These are phyloP conservation scores for Leptinotarsa tumamoca DNA, from an alignment of 2,888 invertebrate genomes.

Conservation along the genomic window DNA sequence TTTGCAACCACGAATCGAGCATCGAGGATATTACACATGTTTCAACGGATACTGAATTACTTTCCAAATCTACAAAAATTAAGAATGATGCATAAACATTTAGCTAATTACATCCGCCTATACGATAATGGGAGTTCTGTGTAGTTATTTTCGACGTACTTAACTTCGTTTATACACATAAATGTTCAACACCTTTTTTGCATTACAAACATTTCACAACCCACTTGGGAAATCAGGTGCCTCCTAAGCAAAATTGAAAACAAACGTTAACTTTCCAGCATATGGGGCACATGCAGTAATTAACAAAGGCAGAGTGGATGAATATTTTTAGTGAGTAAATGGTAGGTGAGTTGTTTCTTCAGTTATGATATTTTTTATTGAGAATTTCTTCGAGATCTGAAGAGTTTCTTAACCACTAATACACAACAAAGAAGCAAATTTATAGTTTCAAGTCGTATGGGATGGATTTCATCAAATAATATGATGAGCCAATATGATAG, in stretches of 20 bases:
- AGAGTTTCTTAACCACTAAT: no score
- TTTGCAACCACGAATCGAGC: not conserved
- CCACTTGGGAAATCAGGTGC: slow-evolving; percentile 27
- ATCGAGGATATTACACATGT: not conserved
- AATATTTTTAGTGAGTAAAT: not conserved
- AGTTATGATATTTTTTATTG: no score
- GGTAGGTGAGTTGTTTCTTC: not conserved
- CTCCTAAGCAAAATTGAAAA: slow-evolving; percentile 30
- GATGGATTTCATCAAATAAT: no score
- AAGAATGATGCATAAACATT: not conserved
- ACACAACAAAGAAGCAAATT: no score
- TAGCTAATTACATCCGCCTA: slow-evolving; percentile 16
- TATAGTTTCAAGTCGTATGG: no score
- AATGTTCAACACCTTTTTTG: slow-evolving; percentile 37
- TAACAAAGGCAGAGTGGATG: not conserved
- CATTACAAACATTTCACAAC: slow-evolving; percentile 33
- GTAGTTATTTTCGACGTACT: slow-evolving; percentile 33
- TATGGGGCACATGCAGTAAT: slow-evolving; percentile 25
- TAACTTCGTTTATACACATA: slow-evolving; percentile 34
- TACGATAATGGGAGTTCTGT: slow-evolving; percentile 15
- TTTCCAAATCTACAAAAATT: not conserved
- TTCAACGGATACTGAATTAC: not conserved
- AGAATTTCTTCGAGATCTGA: no score
- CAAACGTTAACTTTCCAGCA: slow-evolving; percentile 34
- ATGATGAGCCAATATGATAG: no score